Evolutionary conservation across 2,113 vertebrate genomes (phyloP).

Genomic region (Patagioenas fasciata): DNA sequence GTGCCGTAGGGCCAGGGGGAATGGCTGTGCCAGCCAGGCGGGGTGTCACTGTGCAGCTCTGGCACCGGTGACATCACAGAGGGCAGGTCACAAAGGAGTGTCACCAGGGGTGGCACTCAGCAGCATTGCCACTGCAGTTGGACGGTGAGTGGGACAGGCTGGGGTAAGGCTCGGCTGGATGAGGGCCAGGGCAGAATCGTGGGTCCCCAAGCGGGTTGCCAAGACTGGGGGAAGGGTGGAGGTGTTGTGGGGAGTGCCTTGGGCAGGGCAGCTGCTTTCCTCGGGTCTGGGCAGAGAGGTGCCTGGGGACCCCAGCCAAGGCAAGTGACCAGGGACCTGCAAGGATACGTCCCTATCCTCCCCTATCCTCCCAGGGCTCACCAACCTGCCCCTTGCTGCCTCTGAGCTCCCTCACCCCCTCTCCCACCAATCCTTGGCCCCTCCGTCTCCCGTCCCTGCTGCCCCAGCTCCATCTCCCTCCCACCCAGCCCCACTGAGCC

Average conservation of each 20-base stretch:
- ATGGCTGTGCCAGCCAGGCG: background rate
- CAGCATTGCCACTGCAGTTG: background rate
- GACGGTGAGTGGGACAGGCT: background rate
- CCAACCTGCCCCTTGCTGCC: too few species aligned
- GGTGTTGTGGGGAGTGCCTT: rapidly evolving
- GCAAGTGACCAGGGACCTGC: too few species aligned
- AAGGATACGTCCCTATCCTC: too few species aligned
- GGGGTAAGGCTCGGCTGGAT: too few species aligned
- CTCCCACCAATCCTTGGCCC: too few species aligned
- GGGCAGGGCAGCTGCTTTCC: too few species aligned
- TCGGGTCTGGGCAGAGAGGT: background rate
- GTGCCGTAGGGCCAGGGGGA: too few species aligned
- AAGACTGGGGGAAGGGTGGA: background rate
- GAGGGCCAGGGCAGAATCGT: background rate
- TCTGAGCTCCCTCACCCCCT: too few species aligned
- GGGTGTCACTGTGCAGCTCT: background rate
- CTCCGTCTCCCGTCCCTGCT: too few species aligned
- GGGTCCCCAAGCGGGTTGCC: rapidly evolving
- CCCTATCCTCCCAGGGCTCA: too few species aligned
- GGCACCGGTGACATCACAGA: background rate
- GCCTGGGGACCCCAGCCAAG: too few species aligned
- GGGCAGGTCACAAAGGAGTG: background rate
- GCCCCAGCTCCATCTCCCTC: background rate
- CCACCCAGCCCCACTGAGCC: background rate
- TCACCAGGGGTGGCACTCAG: too few species aligned